These are phyloP conservation scores for Limnodromus scolopaceus DNA, from an alignment of 2,797 vertebrate genomes.

Conservation along the genomic window DNA sequence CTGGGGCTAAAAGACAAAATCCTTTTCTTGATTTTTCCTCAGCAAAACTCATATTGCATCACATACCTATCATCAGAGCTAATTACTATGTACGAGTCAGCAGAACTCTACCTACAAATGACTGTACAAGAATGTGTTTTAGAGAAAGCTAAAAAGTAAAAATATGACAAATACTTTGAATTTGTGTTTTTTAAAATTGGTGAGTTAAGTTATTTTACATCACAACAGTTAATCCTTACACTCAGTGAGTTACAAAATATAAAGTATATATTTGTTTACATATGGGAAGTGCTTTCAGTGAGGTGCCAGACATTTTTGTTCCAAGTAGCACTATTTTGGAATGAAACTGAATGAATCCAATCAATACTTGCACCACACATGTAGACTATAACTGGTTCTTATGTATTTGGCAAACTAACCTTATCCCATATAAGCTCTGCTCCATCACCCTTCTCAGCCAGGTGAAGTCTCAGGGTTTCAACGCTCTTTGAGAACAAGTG, in stretches of 20 bases:
- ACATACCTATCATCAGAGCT: not conserved
- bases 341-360: not conserved
- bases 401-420: conserved; percentile 76
- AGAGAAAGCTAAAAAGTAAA: not conserved
- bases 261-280: not conserved
- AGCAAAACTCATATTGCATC: not conserved
- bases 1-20: not conserved
- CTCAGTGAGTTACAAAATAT: not conserved
- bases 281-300: not conserved
- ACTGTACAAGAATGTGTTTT: not conserved
- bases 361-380: not conserved
- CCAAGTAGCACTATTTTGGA: not conserved
- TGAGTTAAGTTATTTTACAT: not conserved
- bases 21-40: not conserved
- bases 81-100: not conserved
- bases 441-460: conserved; percentile 89
- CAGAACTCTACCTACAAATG: not conserved
- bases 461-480: conserved; percentile 87
- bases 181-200: not conserved
- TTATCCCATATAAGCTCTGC: conserved; percentile 97
- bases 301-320: not conserved
- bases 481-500: conserved; percentile 91
- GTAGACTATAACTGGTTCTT: not conserved
- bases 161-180: not conserved
- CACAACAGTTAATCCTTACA: not conserved